A percentile compares a stretch with the other conserved stretches of the same genome.
These are phyloP conservation scores for Cichlasoma orientale DNA, from an alignment of 2,797 vertebrate species.

Conservation along the genomic window DNA sequence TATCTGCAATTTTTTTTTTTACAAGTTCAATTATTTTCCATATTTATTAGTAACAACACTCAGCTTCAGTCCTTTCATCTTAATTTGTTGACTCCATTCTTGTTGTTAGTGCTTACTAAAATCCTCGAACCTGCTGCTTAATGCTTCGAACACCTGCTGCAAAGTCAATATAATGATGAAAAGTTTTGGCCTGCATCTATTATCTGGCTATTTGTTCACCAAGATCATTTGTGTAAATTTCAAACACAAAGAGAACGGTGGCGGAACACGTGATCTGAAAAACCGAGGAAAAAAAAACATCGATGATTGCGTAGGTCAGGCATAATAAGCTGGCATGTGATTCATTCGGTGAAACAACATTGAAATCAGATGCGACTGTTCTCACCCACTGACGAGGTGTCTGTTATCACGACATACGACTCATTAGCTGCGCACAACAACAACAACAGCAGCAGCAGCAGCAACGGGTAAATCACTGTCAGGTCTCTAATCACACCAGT, in stretches of 20 bases:
- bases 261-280: not conserved
- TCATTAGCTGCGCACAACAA: not conserved
- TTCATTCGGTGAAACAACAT: not conserved
- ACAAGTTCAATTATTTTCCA: not conserved
- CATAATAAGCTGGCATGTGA: not conserved
- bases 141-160: not conserved
- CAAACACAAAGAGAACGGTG: not conserved
- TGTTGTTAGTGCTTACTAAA: not conserved
- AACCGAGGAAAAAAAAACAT: not conserved
- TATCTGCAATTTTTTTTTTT: not conserved
- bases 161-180: not conserved
- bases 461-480: not conserved
- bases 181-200: not conserved
- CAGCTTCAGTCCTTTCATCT: not conserved
- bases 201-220: not conserved
- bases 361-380: constrained; percentile 20
- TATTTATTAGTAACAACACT: not conserved
- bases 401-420: not conserved
- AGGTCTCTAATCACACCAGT: not conserved
- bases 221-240: not conserved
- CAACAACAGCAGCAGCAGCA: not conserved
- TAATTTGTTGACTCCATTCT: not conserved
- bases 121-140: not conserved
- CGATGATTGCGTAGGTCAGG: constrained; percentile 3
- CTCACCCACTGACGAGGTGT: constrained; percentile 9